Evolutionary conservation across 2,113 vertebrate genomes (phyloP).

Genomic region (Thamnophis sirtalis): DNA sequence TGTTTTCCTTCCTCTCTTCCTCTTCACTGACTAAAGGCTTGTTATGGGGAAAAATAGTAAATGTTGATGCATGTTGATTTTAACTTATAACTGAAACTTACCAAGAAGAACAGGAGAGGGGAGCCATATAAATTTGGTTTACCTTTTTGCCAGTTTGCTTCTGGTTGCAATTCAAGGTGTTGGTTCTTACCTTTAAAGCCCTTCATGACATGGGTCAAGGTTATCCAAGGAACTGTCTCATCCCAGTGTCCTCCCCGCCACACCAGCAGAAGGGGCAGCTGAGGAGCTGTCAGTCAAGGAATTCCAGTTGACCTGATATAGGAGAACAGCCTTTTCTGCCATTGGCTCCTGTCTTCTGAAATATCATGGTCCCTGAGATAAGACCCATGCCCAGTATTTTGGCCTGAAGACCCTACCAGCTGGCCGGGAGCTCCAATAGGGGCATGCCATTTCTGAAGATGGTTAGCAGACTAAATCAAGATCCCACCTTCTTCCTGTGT

Average conservation of each 20-base stretch:
- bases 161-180: neutral
- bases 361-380: neutral
- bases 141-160: neutral
- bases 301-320: neutral
- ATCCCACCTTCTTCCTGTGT: neutral
- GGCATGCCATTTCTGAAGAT: neutral
- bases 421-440: no score
- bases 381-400: neutral
- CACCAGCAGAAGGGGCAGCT: neutral
- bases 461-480: neutral
- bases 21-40: neutral
- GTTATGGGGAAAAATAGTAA: neutral
- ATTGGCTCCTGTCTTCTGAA: neutral
- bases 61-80: neutral
- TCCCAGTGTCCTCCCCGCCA: neutral
- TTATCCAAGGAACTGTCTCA: neutral
- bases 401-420: neutral
- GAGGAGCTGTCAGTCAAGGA: neutral
- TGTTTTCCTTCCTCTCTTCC: conserved; percentile 26
- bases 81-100: neutral
- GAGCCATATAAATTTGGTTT: neutral
- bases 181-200: neutral
- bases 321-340: neutral
- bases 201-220: neutral
- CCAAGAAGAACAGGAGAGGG: neutral